Conservation (phyloP, 2,113 vertebrate species). For the Shinisaurus crocodilurus region DNA sequence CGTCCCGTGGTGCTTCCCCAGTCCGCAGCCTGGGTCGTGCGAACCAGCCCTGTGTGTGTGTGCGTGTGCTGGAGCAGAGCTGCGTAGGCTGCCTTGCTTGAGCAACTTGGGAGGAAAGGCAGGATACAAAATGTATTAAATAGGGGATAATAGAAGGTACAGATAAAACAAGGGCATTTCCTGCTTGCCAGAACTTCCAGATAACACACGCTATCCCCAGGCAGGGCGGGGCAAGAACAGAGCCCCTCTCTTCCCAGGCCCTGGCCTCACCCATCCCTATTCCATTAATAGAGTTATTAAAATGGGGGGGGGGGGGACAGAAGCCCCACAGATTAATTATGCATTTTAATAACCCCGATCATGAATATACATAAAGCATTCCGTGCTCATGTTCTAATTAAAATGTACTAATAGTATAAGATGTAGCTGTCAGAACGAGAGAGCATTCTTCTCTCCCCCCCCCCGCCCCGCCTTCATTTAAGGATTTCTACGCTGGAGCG, state of each 20-base stretch:
- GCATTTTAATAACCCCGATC: slow-evolving; percentile 74
- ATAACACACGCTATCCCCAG: neutral
- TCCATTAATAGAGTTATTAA: slow-evolving; percentile 74
- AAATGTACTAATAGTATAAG: slow-evolving; percentile 75
- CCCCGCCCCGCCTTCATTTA: neutral
- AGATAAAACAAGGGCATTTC: neutral
- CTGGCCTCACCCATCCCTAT: neutral
- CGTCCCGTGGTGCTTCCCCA: too few species aligned
- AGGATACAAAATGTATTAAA: neutral
- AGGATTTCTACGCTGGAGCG: neutral
- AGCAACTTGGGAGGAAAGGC: neutral
- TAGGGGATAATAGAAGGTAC: neutral
- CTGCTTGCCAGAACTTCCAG: slow-evolving; percentile 13
- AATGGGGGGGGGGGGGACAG: slow-evolving; percentile 1
- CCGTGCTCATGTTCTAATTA: slow-evolving; percentile 74
- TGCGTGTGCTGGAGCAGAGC: too few species aligned
- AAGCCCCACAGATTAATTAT: slow-evolving; percentile 68
- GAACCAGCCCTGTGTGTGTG: too few species aligned
- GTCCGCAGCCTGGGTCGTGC: too few species aligned
- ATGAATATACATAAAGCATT: slow-evolving; percentile 79
- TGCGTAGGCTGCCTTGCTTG: too few species aligned
- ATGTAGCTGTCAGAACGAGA: slow-evolving; percentile 49
- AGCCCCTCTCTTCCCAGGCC: slow-evolving; percentile 20
- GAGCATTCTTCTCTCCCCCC: neutral
- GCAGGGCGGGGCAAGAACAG: slow-evolving; percentile 46